These are phyloP conservation scores for Chitala chitala DNA, from an alignment of 2,113 vertebrate genomes.

Conservation along the genomic window DNA sequence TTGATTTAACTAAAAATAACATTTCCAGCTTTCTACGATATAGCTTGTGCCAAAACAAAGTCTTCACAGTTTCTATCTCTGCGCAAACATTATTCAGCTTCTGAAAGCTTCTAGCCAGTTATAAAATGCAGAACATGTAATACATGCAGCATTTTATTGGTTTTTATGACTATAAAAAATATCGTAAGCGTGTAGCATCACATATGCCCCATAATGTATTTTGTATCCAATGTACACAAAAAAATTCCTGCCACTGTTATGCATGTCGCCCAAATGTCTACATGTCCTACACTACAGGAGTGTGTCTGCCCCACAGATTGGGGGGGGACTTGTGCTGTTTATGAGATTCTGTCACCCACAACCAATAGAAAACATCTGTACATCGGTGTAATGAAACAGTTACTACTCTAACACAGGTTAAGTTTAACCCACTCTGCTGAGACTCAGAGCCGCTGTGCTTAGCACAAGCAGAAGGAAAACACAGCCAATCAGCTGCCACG, in stretches of 20 bases:
- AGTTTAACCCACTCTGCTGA: background rate
- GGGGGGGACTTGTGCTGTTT: too few relatives aligned
- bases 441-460: background rate
- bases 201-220: background rate
- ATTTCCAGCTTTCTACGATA: background rate
- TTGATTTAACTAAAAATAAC: background rate
- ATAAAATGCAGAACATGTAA: too few relatives aligned
- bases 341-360: too few relatives aligned
- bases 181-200: background rate
- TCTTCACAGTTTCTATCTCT: background rate
- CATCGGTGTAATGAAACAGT: background rate
- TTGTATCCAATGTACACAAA: too few relatives aligned
- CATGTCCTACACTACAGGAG: too few relatives aligned
- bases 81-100: background rate
- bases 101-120: background rate
- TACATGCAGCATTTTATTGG: background rate
- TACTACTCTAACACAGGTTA: background rate
- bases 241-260: too few relatives aligned
- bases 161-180: background rate
- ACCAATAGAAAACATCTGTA: background rate
- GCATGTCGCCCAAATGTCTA: too few relatives aligned
- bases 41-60: background rate
- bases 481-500: background rate
- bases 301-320: too few relatives aligned
- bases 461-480: background rate